Evolutionary conservation across 2,888 invertebrate species (phyloP), one percentile per base, ranked within the genome.

Genomic region (Erebia epiphron): DNA sequence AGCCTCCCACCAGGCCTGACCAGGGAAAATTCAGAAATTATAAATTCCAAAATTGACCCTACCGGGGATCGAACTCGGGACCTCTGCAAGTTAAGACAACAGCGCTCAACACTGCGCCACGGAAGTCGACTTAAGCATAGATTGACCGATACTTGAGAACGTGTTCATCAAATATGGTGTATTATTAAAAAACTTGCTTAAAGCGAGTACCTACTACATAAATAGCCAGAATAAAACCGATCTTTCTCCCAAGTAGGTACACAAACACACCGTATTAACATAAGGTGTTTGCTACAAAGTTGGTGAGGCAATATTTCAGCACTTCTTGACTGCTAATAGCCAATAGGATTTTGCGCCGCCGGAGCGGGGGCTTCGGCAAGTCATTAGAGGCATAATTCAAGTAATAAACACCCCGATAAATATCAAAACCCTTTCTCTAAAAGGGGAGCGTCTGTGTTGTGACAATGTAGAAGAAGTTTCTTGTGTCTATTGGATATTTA

Each of bases 371-470:
- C 86, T 90, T 90, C 87, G 90, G 88, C 89, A 91, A 92, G 91
- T 92, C 92, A 92, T 93, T 92, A 92, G 86, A 88, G 87, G 90
- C 86, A 92, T 92, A 92, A 93, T 92, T 93, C 91, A 92, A 91
- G 92, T 88, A 91, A 93, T 92, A 93, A 93, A 93, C 93, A 93
- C 88, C 84, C 81, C 90, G 90, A 92, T 92, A 92, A 92, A 92
- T 91, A 93, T 91, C 90, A 85, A 67, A 80, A 86, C 90, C 92
- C 91, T 86, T 88, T 86, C 87, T 86, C 84, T 87, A 85, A 86
- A 84, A 41, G 69, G 75, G 72, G 66, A 86, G 83, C 82, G 82
- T 83, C 82, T 80, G 80, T 69, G 73, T 75, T 77, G 71, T 76
- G 75, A 76, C 75, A 75, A 71, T 68, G 71, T 69, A 67, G 69